Percentiles rank a stretch among this genome's conserved stretches.
Conservation (phyloP, 2,113 vertebrate genomes). For the Anser cygnoides region DNA sequence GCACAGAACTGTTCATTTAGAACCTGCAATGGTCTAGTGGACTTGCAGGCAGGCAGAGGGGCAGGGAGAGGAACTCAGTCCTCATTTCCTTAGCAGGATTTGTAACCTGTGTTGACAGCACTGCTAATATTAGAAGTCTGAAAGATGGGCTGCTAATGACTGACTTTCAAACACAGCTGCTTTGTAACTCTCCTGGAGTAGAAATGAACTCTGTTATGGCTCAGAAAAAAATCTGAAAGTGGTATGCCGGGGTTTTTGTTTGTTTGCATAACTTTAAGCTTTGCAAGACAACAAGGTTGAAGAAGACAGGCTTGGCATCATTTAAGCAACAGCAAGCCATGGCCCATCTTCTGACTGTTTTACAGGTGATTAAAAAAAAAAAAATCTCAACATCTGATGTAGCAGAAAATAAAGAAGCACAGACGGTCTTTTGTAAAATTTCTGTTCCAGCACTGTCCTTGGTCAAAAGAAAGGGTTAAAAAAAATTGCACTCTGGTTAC, state of each 20-base stretch:
- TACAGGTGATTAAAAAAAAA: not conserved
- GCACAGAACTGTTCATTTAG: conserved; percentile 17
- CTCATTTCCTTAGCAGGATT: conserved; percentile 9
- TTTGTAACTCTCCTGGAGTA: conserved; percentile 24
- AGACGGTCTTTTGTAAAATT: not conserved
- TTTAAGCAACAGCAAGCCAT: not conserved
- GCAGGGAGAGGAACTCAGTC: conserved; percentile 3
- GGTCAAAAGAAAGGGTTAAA: not conserved
- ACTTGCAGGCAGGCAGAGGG: not conserved
- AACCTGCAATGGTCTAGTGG: conserved; percentile 9
- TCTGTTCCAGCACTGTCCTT: not conserved
- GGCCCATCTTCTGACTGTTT: not conserved
- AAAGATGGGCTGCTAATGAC: conserved; percentile 31
- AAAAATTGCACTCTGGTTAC: not conserved
- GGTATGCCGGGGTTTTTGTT: not conserved
- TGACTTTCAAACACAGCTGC: conserved; percentile 23
- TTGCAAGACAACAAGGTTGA: conserved; percentile 18
- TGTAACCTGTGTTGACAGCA: conserved; percentile 33
- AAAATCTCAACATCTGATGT: not conserved
- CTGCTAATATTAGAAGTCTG: not conserved
- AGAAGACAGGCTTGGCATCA: not conserved
- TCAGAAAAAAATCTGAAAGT: conserved; percentile 1
- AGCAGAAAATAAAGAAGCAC: not conserved
- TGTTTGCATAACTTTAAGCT: not conserved
- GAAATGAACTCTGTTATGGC: not conserved